Conservation (phyloP, 2,888 invertebrate genomes). For the Heliconius ismenius region DNA sequence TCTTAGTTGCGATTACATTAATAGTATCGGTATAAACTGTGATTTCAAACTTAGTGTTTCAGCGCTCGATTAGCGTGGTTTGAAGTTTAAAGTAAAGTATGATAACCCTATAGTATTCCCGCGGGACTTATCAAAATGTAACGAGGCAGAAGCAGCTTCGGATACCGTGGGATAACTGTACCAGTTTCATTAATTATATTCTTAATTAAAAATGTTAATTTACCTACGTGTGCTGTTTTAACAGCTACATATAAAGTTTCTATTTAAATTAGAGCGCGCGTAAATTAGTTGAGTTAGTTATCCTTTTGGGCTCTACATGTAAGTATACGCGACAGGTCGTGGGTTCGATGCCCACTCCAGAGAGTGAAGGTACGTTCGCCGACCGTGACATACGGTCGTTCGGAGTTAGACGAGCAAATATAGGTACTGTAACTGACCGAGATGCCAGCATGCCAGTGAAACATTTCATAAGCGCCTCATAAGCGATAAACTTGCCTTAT, state of each 20-base stretch:
- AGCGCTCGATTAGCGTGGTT: neutral
- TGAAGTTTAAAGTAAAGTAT: neutral
- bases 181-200: constrained; percentile 12
- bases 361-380: too few species aligned
- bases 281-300: neutral
- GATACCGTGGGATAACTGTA: constrained; percentile 5
- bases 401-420: neutral
- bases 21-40: too few species aligned
- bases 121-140: neutral
- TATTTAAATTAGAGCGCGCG: neutral
- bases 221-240: neutral
- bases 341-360: neutral
- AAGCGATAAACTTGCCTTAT: constrained; percentile 3
- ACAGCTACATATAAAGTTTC: neutral
- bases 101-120: constrained; percentile 14
- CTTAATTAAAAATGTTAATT: constrained; percentile 17
- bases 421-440: neutral
- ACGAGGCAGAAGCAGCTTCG: constrained; percentile 1
- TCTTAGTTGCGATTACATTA: too few species aligned
- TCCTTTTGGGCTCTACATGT: neutral
- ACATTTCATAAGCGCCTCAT: neutral
- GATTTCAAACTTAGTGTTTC: too few species aligned
- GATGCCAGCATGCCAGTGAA: neutral
- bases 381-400: too few species aligned
- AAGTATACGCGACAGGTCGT: too few species aligned